Evolutionary conservation across 2,113 vertebrate genomes (phyloP), one percentile per base, ranked within the genome.

Genomic region (Perognathus longimembris): DNA sequence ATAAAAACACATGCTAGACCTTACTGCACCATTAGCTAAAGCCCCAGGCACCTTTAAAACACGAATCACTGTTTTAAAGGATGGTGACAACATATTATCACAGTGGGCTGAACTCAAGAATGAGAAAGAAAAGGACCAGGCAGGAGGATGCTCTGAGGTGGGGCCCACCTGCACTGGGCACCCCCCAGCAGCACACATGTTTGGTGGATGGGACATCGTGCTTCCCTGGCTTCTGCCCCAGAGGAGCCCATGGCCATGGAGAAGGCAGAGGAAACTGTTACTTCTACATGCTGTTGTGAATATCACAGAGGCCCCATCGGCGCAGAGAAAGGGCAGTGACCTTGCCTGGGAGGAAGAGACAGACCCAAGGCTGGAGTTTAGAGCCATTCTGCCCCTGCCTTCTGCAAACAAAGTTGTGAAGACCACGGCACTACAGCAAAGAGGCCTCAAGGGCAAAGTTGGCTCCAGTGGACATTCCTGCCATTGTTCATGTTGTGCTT

Each of bases 61-160:
- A 30, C 5, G 36, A 67, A 50, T 38, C 9, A 4, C 26, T 67
- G 12, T 54, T 67, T 85, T 38, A 26, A 59, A 34, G 30, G 63
- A 79, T 66, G 38, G 24, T 30, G 57, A 8, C 42, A 54, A 84
- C 28, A 59, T 32, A 63, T 70, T 76, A 88, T 64, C 75, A 30
- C 54, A 87, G 42, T 6, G 7, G 45, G 50, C 73, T 86, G 64
- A 63, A 74, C 0, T 0, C 7, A 45, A 79, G 9, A n/a, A 15
- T 21, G 7, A 50, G 71, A 82, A 59, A 77, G 7, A 30, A 54
- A 50, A 69, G 36, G 36, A 24, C 66, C 0, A 1, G 1, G 8
- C 15, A 3, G 5, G 0, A 3, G 5, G 0, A 1, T 28, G 10
- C n/a, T 18, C 12, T 17, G 59, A 30, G n/a, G 20, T 26, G n/a